phyloP scores from a whole-genome alignment of 2,113 vertebrate genomes.

The Melanotaenia duboulayi region DNA sequence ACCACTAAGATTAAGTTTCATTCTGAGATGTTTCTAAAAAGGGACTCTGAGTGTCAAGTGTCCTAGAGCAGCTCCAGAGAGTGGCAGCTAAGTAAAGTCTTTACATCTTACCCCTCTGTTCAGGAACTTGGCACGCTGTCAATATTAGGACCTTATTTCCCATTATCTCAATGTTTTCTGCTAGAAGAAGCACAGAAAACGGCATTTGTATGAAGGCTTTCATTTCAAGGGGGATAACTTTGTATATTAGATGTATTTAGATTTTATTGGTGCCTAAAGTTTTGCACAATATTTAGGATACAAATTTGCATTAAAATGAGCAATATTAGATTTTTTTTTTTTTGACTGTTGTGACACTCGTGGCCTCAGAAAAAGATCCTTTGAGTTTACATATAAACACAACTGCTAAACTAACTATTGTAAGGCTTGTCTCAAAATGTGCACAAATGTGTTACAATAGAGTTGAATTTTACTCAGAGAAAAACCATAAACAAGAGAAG shows the following conservation, averaged over 20 bases:
- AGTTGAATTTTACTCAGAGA: no score
- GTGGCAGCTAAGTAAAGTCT: not conserved
- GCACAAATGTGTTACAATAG: no score
- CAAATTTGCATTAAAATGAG: not conserved
- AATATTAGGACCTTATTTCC: conserved; percentile 10
- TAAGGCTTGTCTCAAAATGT: no score
- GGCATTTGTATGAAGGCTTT: not conserved
- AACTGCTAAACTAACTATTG: no score
- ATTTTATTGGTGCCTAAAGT: not conserved
- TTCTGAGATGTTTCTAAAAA: conserved; percentile 56
- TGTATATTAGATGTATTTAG: no score
- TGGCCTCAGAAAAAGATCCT: no score
- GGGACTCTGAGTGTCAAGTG: conserved; percentile 15
- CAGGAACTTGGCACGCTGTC: conserved; percentile 6
- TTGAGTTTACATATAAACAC: no score
- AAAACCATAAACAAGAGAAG: no score
- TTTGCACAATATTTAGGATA: not conserved
- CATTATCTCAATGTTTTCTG: no score
- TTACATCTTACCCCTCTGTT: conserved; percentile 14
- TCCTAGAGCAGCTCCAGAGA: conserved; percentile 18
- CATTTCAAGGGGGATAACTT: not conserved
- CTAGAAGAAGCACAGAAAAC: not conserved
- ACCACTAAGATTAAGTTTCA: conserved; percentile 47
- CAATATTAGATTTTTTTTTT: not conserved
- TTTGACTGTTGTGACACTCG: no score